Percentiles rank a stretch among this genome's conserved stretches.
phyloP scores from a whole-genome alignment of 2,797 vertebrate species.

The Lagodon rhomboides region DNA sequence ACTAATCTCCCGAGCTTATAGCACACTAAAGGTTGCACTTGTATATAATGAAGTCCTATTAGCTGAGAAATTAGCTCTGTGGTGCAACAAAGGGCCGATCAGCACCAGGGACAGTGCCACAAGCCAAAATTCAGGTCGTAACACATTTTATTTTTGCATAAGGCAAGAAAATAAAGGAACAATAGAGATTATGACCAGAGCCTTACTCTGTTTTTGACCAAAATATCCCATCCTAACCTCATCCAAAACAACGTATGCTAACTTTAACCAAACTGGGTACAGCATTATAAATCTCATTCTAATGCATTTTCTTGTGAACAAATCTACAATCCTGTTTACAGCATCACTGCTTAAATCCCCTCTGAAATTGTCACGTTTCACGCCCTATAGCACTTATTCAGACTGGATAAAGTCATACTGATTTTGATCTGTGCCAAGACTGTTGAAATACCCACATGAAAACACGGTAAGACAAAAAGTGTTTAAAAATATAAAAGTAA shows the following conservation, averaged over 20 bases:
- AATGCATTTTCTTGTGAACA: background rate
- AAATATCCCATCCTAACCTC: background rate
- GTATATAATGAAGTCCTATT: background rate
- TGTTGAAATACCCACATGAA: background rate
- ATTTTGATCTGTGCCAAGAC: background rate
- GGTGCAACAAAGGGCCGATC: background rate
- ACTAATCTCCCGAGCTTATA: background rate
- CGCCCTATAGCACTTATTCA: background rate
- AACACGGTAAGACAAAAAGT: background rate
- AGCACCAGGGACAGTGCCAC: conserved; percentile 38
- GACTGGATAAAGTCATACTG: background rate
- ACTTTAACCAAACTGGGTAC: background rate
- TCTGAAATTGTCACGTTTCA: background rate
- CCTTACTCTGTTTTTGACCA: background rate
- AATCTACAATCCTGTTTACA: background rate
- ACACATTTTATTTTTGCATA: background rate
- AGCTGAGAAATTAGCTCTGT: background rate
- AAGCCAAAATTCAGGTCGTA: background rate
- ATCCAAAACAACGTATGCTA: background rate
- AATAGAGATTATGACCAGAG: background rate
- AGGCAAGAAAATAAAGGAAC: background rate
- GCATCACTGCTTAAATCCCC: background rate
- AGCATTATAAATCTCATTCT: background rate
- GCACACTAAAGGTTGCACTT: background rate
- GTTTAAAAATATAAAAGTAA: background rate